These are phyloP conservation scores for Palythoa heliodiscus DNA, from an alignment of 92 coral and sea anemone genomes.

Conservation along the genomic window DNA sequence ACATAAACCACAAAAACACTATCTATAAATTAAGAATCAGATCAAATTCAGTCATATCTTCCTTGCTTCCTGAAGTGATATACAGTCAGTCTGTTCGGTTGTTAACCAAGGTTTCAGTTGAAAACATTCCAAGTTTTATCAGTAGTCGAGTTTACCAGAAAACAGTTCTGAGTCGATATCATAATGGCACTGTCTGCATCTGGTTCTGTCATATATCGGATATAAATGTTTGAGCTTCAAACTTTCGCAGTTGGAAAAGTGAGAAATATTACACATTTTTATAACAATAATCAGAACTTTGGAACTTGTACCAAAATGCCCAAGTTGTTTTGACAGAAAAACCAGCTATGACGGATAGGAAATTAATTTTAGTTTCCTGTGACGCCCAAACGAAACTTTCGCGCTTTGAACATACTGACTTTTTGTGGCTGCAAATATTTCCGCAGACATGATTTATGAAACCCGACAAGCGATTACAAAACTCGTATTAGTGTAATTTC, in stretches of 20 bases:
- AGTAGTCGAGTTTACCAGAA: neutral
- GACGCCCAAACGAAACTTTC: slow-evolving; percentile 33
- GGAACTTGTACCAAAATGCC: slow-evolving; percentile 8
- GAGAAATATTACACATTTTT: slow-evolving; percentile 35
- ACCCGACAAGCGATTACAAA: neutral
- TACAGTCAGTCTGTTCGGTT: neutral
- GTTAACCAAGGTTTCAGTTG: neutral
- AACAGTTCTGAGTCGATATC: neutral
- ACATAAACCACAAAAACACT: neutral
- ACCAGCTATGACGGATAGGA: slow-evolving; percentile 41
- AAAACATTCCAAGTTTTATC: slow-evolving; percentile 42
- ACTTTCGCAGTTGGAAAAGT: slow-evolving; percentile 29
- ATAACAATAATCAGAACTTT: slow-evolving; percentile 15
- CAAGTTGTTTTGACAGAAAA: slow-evolving; percentile 41
- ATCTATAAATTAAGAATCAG: slow-evolving; percentile 23
- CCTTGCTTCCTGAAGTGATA: slow-evolving; percentile 7
- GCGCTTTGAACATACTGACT: neutral
- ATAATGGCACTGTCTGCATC: neutral
- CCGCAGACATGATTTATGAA: slow-evolving; percentile 32
- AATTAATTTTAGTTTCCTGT: slow-evolving; percentile 50
- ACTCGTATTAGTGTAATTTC: neutral
- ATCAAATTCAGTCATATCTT: slow-evolving; percentile 26
- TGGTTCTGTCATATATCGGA: slow-evolving; percentile 2
- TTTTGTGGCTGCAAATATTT: slow-evolving; percentile 31
- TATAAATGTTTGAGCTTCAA: neutral